phyloP scores from a whole-genome alignment of 2,888 invertebrate species.

The Idaea dimidiata region DNA sequence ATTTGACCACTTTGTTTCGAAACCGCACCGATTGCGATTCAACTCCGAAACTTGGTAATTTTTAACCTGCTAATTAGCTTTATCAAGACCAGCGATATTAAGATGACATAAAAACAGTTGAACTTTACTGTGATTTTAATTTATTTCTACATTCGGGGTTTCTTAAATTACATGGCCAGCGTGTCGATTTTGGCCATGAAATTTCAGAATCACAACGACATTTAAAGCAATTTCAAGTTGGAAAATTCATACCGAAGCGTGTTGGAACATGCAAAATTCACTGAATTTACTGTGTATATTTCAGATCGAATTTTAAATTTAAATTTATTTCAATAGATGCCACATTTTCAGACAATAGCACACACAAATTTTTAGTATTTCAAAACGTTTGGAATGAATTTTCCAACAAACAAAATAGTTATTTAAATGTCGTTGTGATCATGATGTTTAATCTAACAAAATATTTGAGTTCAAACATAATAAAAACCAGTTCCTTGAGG shows the following conservation, averaged over 20 bases:
- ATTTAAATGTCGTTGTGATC: constrained; percentile 26
- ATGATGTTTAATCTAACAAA: constrained; percentile 56
- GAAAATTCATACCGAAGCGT: too few species aligned
- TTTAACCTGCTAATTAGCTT: not conserved
- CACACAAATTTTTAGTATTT: too few species aligned
- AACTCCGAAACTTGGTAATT: not conserved
- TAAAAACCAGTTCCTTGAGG: constrained; percentile 67
- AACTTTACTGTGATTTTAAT: not conserved
- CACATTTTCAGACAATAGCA: too few species aligned
- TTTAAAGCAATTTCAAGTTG: too few species aligned
- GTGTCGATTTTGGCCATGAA: constrained; percentile 22
- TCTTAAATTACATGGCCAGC: constrained; percentile 3
- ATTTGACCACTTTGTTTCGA: constrained; percentile 17
- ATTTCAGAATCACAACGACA: too few species aligned
- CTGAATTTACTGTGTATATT: too few species aligned
- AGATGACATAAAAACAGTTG: not conserved
- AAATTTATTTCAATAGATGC: too few species aligned
- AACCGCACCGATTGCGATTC: not conserved
- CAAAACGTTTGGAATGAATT: not conserved
- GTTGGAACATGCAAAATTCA: too few species aligned
- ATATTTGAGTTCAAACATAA: constrained; percentile 72
- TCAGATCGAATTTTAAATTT: too few species aligned
- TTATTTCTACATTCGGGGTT: not conserved
- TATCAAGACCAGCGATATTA: not conserved
- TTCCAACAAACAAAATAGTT: constrained; percentile 15